Evolutionary conservation across 2,888 invertebrate genomes (phyloP), one percentile per base, ranked within the genome.

Genomic region (Busseola fusca): DNA sequence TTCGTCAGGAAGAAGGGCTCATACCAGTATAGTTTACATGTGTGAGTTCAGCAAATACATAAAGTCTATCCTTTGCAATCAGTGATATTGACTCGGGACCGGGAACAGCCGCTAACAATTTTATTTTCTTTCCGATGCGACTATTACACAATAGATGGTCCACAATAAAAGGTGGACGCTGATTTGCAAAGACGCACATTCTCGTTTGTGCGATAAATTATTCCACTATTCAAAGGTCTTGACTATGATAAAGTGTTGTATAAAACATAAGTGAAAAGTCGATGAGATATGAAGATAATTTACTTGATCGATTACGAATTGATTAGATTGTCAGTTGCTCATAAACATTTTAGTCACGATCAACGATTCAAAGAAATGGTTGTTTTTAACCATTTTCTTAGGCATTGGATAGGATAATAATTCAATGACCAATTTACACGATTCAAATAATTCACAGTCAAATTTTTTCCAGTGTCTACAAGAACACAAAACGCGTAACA

Each of bases 81-180:
- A 93, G 87, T 84, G 86, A 84, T 91, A 93, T 92, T 92, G 92
- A 93, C 91, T 90, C 85, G 91, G 91, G 89, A 85, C 82, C 68
- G 75, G 81, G 72, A 80, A 85, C 74, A 25, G 54, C 69, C 70
- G 73, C 72, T 81, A 81, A 87, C 85, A 82, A 69, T 87, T 87
- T 89, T 88, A 87, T 91, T 89, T 87, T 78, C 81, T 80, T 77
- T 64, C 75, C 70, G 72, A 83, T 78, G 78, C 56, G 50, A 60
- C 62, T 69, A 34, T 72, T 75, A 58, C 71, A 82, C 75, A 80
- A 82, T 74, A 67, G 67, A 66, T 74, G 34, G 52, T 16, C 45
- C 40, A 75, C 71, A 70, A 57, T 64, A 68, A 63, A 64, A 64
- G 56, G 50, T 75, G 42, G 27, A 65, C 63, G 60, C 64, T 72